A percentile compares a stretch with the other conserved stretches of the same genome.
phyloP scores from a whole-genome alignment of 2,888 invertebrate genomes.

The Desoria tigrina region DNA sequence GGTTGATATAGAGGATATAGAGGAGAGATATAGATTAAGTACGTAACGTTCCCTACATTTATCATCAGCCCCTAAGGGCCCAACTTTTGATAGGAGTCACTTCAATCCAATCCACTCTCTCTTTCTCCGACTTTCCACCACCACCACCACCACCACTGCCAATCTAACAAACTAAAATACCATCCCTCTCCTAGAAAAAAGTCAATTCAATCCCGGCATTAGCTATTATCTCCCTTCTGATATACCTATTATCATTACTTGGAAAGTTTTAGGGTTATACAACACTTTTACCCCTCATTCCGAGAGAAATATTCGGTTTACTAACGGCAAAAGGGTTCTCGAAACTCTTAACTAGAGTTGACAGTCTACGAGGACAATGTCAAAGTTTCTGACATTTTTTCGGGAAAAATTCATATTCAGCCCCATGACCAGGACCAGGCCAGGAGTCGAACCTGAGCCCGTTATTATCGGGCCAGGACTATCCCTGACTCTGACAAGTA shows the following conservation, averaged over 20 bases:
- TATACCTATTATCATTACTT: slow-evolving; percentile 10
- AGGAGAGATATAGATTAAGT: slow-evolving; percentile 43
- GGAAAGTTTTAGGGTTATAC: slow-evolving; percentile 6
- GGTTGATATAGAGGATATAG: too few species aligned
- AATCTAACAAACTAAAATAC: not conserved
- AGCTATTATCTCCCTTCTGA: not conserved
- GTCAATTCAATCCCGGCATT: slow-evolving; percentile 7
- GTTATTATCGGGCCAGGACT: too few species aligned
- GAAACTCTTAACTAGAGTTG: too few species aligned
- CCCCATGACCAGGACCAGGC: too few species aligned
- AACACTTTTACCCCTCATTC: slow-evolving; percentile 2
- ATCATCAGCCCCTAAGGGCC: slow-evolving; percentile 52
- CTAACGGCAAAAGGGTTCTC: too few species aligned
- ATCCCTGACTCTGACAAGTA: too few species aligned
- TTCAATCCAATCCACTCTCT: slow-evolving; percentile 11
- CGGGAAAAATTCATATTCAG: too few species aligned
- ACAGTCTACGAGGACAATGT: too few species aligned
- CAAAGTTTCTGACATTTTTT: too few species aligned
- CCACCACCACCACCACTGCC: not conserved
- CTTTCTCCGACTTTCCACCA: not conserved
- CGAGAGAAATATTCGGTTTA: too few species aligned
- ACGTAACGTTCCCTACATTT: slow-evolving; percentile 47
- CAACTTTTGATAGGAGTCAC: slow-evolving; percentile 50
- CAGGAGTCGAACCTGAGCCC: too few species aligned
- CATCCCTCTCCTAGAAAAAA: not conserved